Evolutionary conservation across 23 tunicate genomes (phyloP).

Genomic region (Trididemnum nubilum): DNA sequence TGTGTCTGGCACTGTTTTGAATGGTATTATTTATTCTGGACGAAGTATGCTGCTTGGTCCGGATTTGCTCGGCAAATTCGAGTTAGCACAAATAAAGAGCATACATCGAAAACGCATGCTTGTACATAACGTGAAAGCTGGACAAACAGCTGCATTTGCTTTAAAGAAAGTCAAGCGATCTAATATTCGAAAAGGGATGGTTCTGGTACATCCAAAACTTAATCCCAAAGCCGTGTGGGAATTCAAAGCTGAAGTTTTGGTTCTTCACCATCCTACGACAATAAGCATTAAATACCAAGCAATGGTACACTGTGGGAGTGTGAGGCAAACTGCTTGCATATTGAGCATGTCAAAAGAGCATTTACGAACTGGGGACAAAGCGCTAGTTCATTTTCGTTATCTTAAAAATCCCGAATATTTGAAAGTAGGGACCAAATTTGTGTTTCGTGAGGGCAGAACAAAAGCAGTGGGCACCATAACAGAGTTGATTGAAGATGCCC

Average conservation of each 20-base stretch:
- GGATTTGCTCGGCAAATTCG: slow-evolving; percentile 93
- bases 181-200: slow-evolving; percentile 91
- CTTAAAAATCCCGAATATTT: slow-evolving; percentile 93
- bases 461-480: slow-evolving; percentile 95
- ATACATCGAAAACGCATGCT: slow-evolving; percentile 95
- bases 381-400: slow-evolving; percentile 82
- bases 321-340: slow-evolving; percentile 93
- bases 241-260: slow-evolving; percentile 88
- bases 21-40: slow-evolving; percentile 82
- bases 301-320: slow-evolving; percentile 97
- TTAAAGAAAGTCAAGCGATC: slow-evolving; percentile 95
- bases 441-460: slow-evolving; percentile 96
- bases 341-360: slow-evolving; percentile 82
- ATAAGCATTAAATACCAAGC: slow-evolving; percentile 97
- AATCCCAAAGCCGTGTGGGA: slow-evolving; percentile 99
- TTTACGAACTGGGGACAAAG: slow-evolving; percentile 96
- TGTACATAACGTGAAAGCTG: slow-evolving; percentile 83
- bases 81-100: slow-evolving; percentile 78
- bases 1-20: slow-evolving; percentile 89
- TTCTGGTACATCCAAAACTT: slow-evolving; percentile 80
- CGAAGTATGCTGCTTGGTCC: slow-evolving; percentile 86
- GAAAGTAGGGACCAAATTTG: slow-evolving; percentile 76
- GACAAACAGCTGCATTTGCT: slow-evolving; percentile 99
- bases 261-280: slow-evolving; percentile 98
- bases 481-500: slow-evolving; percentile 73